A percentile compares a stretch with the other conserved stretches of the same genome.
phyloP scores from a whole-genome alignment of 2,113 vertebrate genomes.

The Eonycteris spelaea region DNA sequence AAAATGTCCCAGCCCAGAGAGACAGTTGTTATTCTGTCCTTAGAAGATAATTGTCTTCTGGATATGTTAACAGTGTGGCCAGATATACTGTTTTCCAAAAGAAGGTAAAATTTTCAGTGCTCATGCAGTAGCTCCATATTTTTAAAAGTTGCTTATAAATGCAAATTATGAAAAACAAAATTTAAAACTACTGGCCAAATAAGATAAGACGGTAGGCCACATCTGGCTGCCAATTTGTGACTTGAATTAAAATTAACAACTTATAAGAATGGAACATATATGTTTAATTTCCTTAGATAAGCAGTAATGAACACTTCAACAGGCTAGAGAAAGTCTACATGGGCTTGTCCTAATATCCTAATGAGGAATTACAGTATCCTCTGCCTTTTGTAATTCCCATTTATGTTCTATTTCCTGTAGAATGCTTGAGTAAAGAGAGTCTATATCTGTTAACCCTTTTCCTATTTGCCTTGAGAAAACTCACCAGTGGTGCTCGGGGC shows the following conservation, averaged over 20 bases:
- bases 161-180: not conserved
- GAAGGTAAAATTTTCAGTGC: not conserved
- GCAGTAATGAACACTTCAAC: not conserved
- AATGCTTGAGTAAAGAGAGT: not conserved
- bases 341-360: not conserved
- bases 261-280: not conserved
- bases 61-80: not conserved
- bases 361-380: not conserved
- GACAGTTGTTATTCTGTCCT: not conserved
- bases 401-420: not conserved
- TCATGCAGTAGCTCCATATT: not conserved
- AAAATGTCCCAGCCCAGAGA: not conserved
- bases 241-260: not conserved
- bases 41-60: not conserved
- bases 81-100: not conserved
- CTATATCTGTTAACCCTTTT: not conserved
- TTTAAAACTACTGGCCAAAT: not conserved
- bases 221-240: not conserved
- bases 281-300: not conserved
- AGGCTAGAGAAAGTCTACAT: not conserved
- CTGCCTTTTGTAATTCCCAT: not conserved
- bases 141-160: not conserved
- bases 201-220: not conserved
- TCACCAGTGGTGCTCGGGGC: too few relatives aligned
- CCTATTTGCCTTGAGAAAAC: too few relatives aligned